phyloP scores from a whole-genome alignment of 2,888 invertebrate species.

The Conomelus anceps region DNA sequence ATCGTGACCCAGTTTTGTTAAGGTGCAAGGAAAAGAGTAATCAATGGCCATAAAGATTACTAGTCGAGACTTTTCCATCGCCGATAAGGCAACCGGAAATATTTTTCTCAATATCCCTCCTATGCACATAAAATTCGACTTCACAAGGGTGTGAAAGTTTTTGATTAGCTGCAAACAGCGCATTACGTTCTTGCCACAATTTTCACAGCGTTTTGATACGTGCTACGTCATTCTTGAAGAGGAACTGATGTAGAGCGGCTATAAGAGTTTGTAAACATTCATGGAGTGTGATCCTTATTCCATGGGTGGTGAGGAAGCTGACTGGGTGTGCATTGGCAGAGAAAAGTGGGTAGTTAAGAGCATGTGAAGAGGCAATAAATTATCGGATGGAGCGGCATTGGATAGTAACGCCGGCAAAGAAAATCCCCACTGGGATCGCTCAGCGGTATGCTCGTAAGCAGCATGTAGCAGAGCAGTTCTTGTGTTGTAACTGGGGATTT shows the following conservation, averaged over 20 bases:
- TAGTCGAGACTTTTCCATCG: too few relatives aligned
- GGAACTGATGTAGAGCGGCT: not conserved
- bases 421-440: not conserved
- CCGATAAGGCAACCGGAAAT: too few relatives aligned
- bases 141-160: too few relatives aligned
- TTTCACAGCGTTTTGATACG: too few relatives aligned
- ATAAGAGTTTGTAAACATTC: not conserved
- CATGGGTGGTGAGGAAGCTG: not conserved
- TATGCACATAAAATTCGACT: too few relatives aligned
- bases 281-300: not conserved
- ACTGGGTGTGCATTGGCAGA: not conserved
- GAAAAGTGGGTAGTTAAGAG: not conserved
- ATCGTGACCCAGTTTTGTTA: too few relatives aligned
- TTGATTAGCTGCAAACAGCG: not conserved
- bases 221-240: not conserved
- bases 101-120: too few relatives aligned
- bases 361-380: not conserved
- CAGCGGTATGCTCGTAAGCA: not conserved
- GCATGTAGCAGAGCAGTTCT: not conserved
- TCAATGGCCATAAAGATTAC: too few relatives aligned
- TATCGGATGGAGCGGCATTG: not conserved
- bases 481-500: not conserved
- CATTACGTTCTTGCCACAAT: not conserved
- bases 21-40: too few relatives aligned
- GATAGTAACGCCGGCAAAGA: not conserved